These are phyloP conservation scores for Sakesphorus luctuosus DNA, from an alignment of 2,113 vertebrate genomes.

Conservation along the genomic window DNA sequence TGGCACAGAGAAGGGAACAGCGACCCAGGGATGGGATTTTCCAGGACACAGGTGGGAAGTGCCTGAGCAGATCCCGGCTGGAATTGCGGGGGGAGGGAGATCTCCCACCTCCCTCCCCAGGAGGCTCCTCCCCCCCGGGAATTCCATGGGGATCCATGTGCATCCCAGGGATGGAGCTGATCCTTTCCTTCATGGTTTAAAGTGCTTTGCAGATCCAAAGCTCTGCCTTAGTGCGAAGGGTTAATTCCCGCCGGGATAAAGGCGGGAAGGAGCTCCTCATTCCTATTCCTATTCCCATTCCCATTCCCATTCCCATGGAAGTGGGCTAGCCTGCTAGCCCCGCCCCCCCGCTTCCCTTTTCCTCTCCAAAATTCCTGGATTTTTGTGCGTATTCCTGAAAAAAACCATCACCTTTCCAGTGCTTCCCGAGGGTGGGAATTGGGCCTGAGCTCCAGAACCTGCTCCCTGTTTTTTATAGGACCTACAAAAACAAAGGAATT, in stretches of 20 bases:
- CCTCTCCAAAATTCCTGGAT: neutral
- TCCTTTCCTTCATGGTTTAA: constrained; percentile 9
- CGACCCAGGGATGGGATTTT: neutral
- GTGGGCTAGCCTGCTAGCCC: constrained; percentile 8
- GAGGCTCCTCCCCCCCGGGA: neutral
- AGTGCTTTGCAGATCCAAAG: constrained; percentile 69
- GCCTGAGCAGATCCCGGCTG: neutral
- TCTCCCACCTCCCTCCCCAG: neutral
- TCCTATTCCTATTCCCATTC: neutral
- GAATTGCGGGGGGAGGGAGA: neutral
- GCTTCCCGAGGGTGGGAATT: neutral
- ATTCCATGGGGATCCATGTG: neutral
- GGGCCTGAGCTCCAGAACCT: neutral
- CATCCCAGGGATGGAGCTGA: neutral
- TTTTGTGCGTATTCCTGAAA: neutral
- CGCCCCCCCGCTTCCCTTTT: neutral
- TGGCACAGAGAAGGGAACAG: constrained; percentile 9
- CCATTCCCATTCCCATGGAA: neutral
- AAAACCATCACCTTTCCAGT: neutral
- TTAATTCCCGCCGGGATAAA: neutral
- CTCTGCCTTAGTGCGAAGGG: constrained; percentile 60
- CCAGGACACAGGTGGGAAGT: neutral
- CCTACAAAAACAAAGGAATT: neutral
- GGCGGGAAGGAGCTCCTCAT: neutral
- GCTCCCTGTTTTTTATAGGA: neutral